These are phyloP conservation scores for Garra rufa DNA, from an alignment of 2,113 vertebrate genomes.

Conservation along the genomic window DNA sequence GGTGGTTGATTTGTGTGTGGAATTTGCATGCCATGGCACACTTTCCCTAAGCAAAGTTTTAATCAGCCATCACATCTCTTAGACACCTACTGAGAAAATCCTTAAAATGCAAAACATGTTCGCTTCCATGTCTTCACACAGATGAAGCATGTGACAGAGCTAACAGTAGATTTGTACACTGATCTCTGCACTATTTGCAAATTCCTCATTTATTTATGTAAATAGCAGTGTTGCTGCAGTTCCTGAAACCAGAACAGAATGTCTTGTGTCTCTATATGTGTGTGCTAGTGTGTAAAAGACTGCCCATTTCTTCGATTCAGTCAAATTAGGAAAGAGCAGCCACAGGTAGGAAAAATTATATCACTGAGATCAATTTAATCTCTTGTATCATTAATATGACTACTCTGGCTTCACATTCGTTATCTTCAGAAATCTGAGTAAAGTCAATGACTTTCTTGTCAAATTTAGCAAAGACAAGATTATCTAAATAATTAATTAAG, in stretches of 20 bases:
- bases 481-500: not conserved
- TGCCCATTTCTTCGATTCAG: not conserved
- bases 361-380: not conserved
- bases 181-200: slow-evolving; percentile 76
- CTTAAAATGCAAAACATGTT: slow-evolving; percentile 78
- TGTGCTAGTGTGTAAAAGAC: slow-evolving; percentile 32
- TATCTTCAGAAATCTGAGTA: not conserved
- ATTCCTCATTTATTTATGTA: slow-evolving; percentile 80
- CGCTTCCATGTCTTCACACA: slow-evolving; percentile 38
- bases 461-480: not conserved
- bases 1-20: slow-evolving; percentile 75
- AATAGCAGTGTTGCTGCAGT: slow-evolving; percentile 72
- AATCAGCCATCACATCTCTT: slow-evolving; percentile 78
- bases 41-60: slow-evolving; percentile 78
- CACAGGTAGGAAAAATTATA: not conserved
- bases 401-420: not conserved
- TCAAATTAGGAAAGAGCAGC: not conserved
- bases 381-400: not conserved
- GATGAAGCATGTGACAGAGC: slow-evolving; percentile 8
- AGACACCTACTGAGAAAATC: slow-evolving; percentile 79
- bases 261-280: slow-evolving; percentile 32
- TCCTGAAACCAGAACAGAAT: slow-evolving; percentile 69
- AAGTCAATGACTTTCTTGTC: not conserved
- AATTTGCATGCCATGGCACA: slow-evolving; percentile 81
- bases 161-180: slow-evolving; percentile 79